Evolutionary conservation across 2,888 invertebrate genomes (phyloP).

Genomic region (Drosophila setosimentum): DNA sequence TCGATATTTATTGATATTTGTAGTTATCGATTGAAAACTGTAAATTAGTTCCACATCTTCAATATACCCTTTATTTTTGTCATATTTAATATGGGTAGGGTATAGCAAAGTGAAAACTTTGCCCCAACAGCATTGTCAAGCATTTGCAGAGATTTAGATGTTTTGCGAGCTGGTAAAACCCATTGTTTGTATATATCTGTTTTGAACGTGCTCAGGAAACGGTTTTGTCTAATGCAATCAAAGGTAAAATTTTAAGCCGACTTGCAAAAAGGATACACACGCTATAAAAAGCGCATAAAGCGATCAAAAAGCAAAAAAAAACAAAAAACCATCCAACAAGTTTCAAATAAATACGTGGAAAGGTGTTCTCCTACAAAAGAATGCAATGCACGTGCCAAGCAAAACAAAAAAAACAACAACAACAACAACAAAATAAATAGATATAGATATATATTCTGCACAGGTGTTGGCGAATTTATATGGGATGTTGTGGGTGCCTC

Average conservation of each 20-base stretch:
- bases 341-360: slow-evolving; percentile 38
- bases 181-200: slow-evolving; percentile 1
- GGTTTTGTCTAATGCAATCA: slow-evolving; percentile 69
- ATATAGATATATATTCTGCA: slow-evolving; percentile 58
- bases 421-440: slow-evolving; percentile 48
- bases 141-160: background rate
- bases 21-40: background rate
- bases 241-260: slow-evolving; percentile 53
- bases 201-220: slow-evolving; percentile 51
- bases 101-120: background rate
- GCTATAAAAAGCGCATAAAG: slow-evolving; percentile 73
- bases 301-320: slow-evolving; percentile 45
- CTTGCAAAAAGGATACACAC: slow-evolving; percentile 69
- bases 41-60: background rate
- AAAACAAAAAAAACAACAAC: background rate
- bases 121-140: background rate
- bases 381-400: slow-evolving; percentile 11
- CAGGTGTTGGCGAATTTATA: slow-evolving; percentile 47
- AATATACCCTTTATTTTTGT: too few species aligned
- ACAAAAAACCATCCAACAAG: slow-evolving; percentile 50
- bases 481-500: slow-evolving; percentile 51
- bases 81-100: background rate
- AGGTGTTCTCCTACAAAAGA: background rate
- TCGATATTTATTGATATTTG: background rate
- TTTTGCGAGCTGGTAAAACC: background rate